Conservation (phyloP, 2,888 invertebrate species). For the Parnassius mnemosyne region DNA sequence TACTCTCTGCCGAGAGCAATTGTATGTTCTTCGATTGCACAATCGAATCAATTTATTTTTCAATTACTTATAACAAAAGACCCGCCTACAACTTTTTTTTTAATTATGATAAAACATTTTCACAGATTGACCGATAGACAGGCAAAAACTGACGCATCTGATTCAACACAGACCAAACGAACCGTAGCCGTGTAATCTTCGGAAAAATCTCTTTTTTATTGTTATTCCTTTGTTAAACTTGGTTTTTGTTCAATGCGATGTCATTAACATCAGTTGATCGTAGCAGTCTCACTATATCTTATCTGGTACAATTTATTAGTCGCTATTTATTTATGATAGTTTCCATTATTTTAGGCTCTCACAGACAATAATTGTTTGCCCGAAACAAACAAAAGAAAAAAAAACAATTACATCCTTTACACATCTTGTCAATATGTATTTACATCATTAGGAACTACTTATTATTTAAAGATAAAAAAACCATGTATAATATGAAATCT, state of each 20-base stretch:
- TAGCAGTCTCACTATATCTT: slow-evolving; percentile 18
- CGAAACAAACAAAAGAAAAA: no score
- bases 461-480: no score
- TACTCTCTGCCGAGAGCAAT: no score
- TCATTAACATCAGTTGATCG: slow-evolving; percentile 57
- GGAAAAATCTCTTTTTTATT: slow-evolving; percentile 58
- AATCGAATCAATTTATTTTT: slow-evolving; percentile 22
- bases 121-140: slow-evolving; percentile 34
- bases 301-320: slow-evolving; percentile 14
- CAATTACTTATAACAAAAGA: slow-evolving; percentile 6
- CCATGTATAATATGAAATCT: no score
- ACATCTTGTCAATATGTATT: no score
- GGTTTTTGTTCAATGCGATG: slow-evolving; percentile 57
- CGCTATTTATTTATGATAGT: slow-evolving; percentile 1
- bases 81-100: slow-evolving; percentile 5
- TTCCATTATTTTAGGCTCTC: background rate
- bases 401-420: no score
- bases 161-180: slow-evolving; percentile 38
- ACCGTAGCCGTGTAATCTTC: slow-evolving; percentile 57
- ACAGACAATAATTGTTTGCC: no score
- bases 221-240: slow-evolving; percentile 45
- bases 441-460: no score
- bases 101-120: slow-evolving; percentile 24
- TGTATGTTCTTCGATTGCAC: background rate
- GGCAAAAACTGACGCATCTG: slow-evolving; percentile 30